Percentiles rank a stretch among this genome's conserved stretches.
Evolutionary conservation across 2,888 invertebrate genomes (phyloP).

Genomic region (Caenorhabditis sp.): DNA sequence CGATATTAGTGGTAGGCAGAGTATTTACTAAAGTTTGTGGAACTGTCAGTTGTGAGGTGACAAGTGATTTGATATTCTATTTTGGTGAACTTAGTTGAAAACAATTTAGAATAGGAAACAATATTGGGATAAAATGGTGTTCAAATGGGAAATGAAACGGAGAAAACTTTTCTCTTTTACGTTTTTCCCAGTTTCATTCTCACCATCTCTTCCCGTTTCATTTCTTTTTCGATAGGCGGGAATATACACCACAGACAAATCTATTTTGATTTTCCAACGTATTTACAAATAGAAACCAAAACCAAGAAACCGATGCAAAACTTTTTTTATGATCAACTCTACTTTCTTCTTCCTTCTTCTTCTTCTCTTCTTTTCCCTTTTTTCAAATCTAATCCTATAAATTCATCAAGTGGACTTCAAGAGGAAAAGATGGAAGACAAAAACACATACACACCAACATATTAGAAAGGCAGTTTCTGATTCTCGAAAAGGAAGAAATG

Average conservation of each 20-base stretch:
- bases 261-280: constrained; percentile 21
- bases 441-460: neutral
- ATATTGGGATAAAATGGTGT: neutral
- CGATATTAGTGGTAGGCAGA: constrained; percentile 20
- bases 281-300: constrained; percentile 25
- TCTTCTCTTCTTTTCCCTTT: constrained; percentile 10
- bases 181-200: neutral
- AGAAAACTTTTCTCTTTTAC: neutral
- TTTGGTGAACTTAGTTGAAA: constrained; percentile 7
- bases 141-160: neutral
- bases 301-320: neutral
- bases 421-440: constrained; percentile 16
- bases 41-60: neutral
- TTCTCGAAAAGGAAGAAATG: constrained; percentile 22
- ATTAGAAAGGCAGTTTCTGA: constrained; percentile 1
- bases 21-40: constrained; percentile 20
- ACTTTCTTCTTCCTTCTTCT: constrained; percentile 34
- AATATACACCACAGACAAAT: neutral
- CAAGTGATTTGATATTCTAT: constrained; percentile 8
- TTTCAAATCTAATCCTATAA: constrained; percentile 51
- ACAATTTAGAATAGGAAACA: neutral
- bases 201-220: neutral
- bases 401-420: constrained; percentile 59
- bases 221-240: constrained; percentile 2
- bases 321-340: constrained; percentile 37